These are phyloP conservation scores for Chrysolina americana DNA, from an alignment of 2,888 invertebrate species.

Conservation along the genomic window DNA sequence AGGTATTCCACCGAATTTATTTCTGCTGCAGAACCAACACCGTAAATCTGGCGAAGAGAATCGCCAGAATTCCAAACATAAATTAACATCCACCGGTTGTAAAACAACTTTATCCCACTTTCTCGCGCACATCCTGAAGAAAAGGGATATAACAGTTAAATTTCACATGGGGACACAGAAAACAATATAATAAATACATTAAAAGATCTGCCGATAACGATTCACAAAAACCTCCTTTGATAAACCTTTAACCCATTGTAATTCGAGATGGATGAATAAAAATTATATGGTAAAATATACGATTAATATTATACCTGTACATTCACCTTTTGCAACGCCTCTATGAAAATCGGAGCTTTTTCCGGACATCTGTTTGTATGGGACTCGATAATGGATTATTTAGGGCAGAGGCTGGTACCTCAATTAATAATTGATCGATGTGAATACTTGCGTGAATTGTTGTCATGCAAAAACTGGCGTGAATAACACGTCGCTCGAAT, in stretches of 20 bases:
- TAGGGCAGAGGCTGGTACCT: conserved; percentile 12
- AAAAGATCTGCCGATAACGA: conserved; percentile 28
- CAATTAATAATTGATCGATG: conserved; percentile 9
- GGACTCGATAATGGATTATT: conserved; percentile 38
- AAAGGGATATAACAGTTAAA: conserved; percentile 23
- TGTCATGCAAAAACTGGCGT: neutral
- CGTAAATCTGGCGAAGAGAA: neutral
- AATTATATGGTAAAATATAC: conserved; percentile 48
- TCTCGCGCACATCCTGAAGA: conserved; percentile 21
- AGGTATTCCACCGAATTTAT: neutral
- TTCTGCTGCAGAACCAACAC: neutral
- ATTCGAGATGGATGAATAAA: conserved; percentile 36
- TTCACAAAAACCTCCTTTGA: conserved; percentile 29
- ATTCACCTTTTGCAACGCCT: conserved; percentile 47
- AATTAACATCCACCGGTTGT: conserved; percentile 5
- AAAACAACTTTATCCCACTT: conserved; percentile 15
- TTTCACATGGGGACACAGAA: conserved; percentile 27
- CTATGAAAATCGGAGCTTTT: conserved; percentile 50
- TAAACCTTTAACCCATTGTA: conserved; percentile 38
- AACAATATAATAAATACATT: conserved; percentile 35
- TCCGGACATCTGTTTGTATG: conserved; percentile 44
- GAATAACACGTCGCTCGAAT: neutral
- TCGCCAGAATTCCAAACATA: conserved; percentile 9
- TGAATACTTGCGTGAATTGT: neutral
- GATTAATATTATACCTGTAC: conserved; percentile 42